Evolutionary conservation across 1,140 invertebrate species (phyloP), one percentile per base, ranked within the genome.

Genomic region (Ips nitidus): DNA sequence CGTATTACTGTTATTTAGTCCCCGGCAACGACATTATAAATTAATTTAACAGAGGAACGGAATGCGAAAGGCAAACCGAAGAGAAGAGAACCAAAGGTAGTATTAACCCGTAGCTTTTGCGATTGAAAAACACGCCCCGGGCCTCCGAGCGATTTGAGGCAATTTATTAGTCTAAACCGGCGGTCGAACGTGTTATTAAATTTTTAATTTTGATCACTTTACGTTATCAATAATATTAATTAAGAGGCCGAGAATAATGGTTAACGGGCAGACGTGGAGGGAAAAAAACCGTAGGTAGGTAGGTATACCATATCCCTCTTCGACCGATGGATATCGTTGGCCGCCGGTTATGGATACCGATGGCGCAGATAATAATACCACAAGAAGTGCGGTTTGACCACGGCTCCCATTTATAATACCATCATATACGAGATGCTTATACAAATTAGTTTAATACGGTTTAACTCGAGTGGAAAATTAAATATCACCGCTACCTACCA

Each of bases 201-300:
- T 65, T 65, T 65, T 65, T 65, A 65, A 65, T 65, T 65, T 65
- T 65, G 63, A 65, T 65, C 63, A 65, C 63, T 65, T 65, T 65
- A 65, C 63, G 63, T 65, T 65, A 65, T 65, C 63, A 65, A 65
- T 65, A 65, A 65, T 65, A 65, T 65, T 65, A 65, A 65, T 65
- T 65, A 65, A 65, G 61, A 63, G 61, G 47, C 52, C 39, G 61
- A 53, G 61, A 63, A 63, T 63, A 63, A 63, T 63, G 52, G n/a
- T 40, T 38, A 52, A 53, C 52, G 52, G 41, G 41, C 40, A 63
- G 41, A 42, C 52, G 52, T 37, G 45, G n/a, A 47, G n/a, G 45
- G 45, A 47, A 22, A 47, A 4, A 47, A 47, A 47, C 4, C 4
- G 45, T 4, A 47, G 5, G 4, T 55, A 5, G 52, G 36, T 5